phyloP scores from a whole-genome alignment of 2,888 invertebrate genomes.

The Herminia tarsipennalis region DNA sequence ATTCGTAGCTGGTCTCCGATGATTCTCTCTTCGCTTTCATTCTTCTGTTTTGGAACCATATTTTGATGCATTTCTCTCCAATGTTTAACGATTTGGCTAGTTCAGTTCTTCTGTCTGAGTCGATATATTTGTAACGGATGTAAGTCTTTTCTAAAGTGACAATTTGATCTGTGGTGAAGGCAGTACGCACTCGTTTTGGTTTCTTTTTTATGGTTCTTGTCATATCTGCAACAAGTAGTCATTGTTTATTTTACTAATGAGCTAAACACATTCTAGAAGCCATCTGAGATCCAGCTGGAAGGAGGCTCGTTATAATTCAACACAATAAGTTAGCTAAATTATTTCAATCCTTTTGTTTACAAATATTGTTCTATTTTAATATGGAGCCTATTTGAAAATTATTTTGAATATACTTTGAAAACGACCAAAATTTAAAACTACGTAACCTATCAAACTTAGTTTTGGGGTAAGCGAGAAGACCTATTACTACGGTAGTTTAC shows the following conservation, averaged over 20 bases:
- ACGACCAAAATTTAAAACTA: no score
- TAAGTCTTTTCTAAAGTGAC: slow-evolving; percentile 85
- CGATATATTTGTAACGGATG: slow-evolving; percentile 86
- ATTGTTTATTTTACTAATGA: not conserved
- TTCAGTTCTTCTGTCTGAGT: slow-evolving; percentile 87
- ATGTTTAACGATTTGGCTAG: slow-evolving; percentile 87
- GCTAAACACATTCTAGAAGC: no score
- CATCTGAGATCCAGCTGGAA: no score
- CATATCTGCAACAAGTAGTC: slow-evolving; percentile 26
- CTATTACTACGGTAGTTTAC: no score
- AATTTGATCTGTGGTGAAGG: slow-evolving; percentile 90
- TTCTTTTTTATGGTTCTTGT: slow-evolving; percentile 62
- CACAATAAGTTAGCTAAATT: no score
- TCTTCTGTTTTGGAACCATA: slow-evolving; percentile 94
- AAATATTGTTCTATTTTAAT: no score
- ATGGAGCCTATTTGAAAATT: no score
- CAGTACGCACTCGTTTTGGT: slow-evolving; percentile 89
- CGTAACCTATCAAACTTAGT: no score
- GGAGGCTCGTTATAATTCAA: no score
- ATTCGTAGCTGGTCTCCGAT: slow-evolving; percentile 58
- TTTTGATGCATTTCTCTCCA: slow-evolving; percentile 90
- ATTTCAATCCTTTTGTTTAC: no score
- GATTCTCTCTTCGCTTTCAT: slow-evolving; percentile 89
- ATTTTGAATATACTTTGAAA: no score
- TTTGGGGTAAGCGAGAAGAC: no score